Conservation (phyloP, 1,140 invertebrate genomes). For the Agraylea sexmaculata region DNA sequence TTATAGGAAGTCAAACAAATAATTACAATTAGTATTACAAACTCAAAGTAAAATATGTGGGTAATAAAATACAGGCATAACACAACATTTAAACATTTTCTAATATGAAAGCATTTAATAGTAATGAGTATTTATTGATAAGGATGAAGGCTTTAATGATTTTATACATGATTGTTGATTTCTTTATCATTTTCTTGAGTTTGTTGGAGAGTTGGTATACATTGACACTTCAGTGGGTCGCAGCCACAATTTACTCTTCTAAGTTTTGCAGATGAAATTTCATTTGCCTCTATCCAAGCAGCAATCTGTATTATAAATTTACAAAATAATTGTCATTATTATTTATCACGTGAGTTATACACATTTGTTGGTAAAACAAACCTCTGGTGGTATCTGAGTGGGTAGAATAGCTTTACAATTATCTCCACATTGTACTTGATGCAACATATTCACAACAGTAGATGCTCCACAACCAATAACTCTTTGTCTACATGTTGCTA, state of each 20-base stretch:
- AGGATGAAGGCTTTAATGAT: no score
- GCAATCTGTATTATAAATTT: constrained; percentile 33
- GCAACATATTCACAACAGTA: constrained; percentile 47
- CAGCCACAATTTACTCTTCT: constrained; percentile 17
- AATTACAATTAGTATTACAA: no score
- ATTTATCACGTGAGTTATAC: no score
- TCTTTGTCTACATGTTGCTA: constrained; percentile 63
- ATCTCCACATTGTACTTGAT: constrained; percentile 48
- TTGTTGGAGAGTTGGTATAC: neutral
- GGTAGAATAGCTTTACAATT: constrained; percentile 54
- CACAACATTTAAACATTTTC: no score
- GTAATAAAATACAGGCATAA: no score
- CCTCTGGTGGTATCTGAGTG: constrained; percentile 54
- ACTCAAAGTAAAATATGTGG: no score
- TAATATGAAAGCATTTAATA: no score
- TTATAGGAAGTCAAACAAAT: no score
- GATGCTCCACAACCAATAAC: constrained; percentile 59
- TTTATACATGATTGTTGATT: constrained; percentile 19
- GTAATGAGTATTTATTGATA: no score
- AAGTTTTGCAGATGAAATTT: constrained; percentile 34
- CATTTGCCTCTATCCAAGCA: constrained; percentile 38
- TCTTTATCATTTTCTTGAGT: constrained; percentile 9
- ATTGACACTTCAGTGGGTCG: constrained; percentile 14
- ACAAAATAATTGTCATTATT: no score
- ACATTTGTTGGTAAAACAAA: constrained; percentile 12